These are phyloP conservation scores for Varroa destructor DNA, from an alignment of 1,140 invertebrate genomes.

Conservation along the genomic window DNA sequence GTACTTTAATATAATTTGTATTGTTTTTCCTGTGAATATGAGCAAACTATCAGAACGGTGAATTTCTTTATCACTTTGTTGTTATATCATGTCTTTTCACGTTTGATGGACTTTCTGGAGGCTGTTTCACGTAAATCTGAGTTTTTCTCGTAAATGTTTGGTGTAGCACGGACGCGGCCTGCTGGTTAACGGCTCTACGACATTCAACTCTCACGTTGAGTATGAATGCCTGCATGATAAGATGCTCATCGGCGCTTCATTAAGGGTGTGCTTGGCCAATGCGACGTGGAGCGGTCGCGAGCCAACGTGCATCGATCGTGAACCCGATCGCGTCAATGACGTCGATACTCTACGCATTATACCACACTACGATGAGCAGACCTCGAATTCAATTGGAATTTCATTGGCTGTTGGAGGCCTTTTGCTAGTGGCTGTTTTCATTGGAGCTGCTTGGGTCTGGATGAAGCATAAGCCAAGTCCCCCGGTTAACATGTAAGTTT, in stretches of 20 bases:
- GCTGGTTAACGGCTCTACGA: conserved; percentile 64
- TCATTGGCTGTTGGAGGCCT: conserved; percentile 39
- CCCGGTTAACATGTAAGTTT: conserved; percentile 21
- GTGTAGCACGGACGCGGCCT: conserved; percentile 74
- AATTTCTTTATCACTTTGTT: no score
- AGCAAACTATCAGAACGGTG: no score
- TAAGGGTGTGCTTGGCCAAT: conserved; percentile 38
- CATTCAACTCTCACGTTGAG: conserved; percentile 63
- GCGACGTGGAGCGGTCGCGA: conserved; percentile 36
- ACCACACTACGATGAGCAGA: conserved; percentile 33
- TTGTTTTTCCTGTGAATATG: no score
- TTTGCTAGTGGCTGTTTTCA: conserved; percentile 38
- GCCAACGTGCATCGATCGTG: conserved; percentile 35
- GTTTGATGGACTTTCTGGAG: neutral
- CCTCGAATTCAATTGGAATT: conserved; percentile 39
- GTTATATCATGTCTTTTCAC: no score
- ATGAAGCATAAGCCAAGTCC: conserved; percentile 34
- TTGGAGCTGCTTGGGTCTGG: conserved; percentile 39
- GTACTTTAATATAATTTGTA: no score
- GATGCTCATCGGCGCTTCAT: conserved; percentile 60
- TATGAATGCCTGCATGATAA: conserved; percentile 76
- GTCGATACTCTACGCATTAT: conserved; percentile 32
- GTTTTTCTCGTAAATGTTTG: conserved; percentile 43
- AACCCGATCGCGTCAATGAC: conserved; percentile 29
- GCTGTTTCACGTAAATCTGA: neutral